These are phyloP conservation scores for Lophura nycthemera DNA, from an alignment of 2,113 vertebrate genomes.

Conservation along the genomic window DNA sequence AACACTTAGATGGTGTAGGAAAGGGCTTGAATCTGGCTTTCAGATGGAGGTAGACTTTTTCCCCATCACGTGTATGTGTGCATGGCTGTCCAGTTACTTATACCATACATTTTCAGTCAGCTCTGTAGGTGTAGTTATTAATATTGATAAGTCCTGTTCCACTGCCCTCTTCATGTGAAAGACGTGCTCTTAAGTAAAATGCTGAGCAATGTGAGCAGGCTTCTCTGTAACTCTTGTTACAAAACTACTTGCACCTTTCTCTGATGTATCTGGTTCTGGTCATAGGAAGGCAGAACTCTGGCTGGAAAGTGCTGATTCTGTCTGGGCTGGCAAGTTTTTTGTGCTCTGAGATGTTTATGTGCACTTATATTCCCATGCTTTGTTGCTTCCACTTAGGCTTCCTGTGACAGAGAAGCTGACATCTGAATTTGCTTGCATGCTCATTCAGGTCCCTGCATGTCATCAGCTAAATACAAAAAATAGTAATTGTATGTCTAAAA, in stretches of 20 bases:
- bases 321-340: neutral
- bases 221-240: neutral
- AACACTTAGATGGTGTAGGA: neutral
- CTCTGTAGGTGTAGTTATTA: neutral
- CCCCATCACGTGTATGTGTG: accelerated
- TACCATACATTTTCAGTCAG: neutral
- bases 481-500: neutral
- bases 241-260: conserved; percentile 59
- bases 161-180: neutral
- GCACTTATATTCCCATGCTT: neutral
- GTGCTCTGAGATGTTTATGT: conserved; percentile 4
- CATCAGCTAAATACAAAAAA: conserved; percentile 13
- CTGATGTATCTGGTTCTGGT: conserved; percentile 54
- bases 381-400: neutral
- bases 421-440: conserved; percentile 19
- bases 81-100: neutral
- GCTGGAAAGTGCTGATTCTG: neutral
- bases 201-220: neutral
- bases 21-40: conserved; percentile 31
- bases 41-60: neutral
- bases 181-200: neutral
- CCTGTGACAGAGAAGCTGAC: neutral
- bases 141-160: neutral
- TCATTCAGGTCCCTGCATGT: neutral
- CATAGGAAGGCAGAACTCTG: neutral